These are phyloP conservation scores for Sebastes schlegelii DNA, from an alignment of 2,113 vertebrate species.

Conservation along the genomic window DNA sequence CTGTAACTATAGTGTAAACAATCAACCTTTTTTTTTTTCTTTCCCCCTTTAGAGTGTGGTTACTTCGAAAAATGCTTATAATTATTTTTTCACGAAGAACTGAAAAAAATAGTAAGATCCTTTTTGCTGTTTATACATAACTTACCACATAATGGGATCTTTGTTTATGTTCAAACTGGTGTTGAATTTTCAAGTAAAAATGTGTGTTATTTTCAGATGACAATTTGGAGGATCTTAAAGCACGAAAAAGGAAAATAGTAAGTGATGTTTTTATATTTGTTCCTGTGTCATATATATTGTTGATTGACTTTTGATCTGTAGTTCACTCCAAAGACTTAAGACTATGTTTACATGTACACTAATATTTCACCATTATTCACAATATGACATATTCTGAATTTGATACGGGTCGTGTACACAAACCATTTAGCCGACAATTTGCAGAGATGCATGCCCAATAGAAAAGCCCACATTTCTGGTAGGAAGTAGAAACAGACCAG, in stretches of 20 bases:
- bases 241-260: slow-evolving; percentile 97
- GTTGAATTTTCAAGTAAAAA: not conserved
- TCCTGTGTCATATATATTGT: not conserved
- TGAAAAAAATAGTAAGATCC: slow-evolving; percentile 92
- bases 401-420: no score
- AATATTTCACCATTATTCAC: no score
- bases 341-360: no score
- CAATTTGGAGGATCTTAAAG: slow-evolving; percentile 93
- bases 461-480: no score
- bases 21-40: not conserved
- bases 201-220: slow-evolving; percentile 86
- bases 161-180: not conserved
- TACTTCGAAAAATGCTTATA: slow-evolving; percentile 92
- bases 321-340: not conserved
- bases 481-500: no score
- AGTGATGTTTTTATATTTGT: slow-evolving; percentile 74
- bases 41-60: slow-evolving; percentile 89
- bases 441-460: no score
- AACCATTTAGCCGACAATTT: no score
- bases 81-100: slow-evolving; percentile 92
- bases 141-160: accelerated
- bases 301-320: not conserved
- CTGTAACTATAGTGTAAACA: not conserved
- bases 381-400: no score
- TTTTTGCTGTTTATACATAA: not conserved